These are phyloP conservation scores for Trachemys scripta DNA, from an alignment of 2,113 vertebrate genomes.

Conservation along the genomic window DNA sequence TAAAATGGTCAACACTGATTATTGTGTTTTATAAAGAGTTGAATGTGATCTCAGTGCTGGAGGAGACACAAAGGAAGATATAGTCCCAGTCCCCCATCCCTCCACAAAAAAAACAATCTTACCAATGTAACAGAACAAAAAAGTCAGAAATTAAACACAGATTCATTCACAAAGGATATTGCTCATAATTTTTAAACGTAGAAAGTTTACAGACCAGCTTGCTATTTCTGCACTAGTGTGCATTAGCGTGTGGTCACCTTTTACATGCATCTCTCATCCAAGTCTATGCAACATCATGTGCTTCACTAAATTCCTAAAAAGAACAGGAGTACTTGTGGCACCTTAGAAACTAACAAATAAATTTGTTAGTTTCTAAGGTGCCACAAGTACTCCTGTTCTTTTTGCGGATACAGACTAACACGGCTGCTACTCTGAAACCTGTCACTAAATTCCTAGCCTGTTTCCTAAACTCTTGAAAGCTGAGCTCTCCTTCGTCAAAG, in stretches of 20 bases:
- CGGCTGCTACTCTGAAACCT: no score
- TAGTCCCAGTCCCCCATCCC: background rate
- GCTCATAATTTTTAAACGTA: background rate
- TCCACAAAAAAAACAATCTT: background rate
- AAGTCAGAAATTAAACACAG: background rate
- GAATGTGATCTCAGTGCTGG: background rate
- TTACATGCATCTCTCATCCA: background rate
- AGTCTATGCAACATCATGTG: background rate
- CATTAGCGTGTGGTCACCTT: background rate
- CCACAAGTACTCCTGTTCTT: no score
- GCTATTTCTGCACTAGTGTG: background rate
- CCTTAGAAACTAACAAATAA: no score
- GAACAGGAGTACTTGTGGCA: no score
- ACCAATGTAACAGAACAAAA: background rate
- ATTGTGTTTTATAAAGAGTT: background rate
- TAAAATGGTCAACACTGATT: background rate
- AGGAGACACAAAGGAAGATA: background rate
- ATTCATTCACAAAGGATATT: background rate
- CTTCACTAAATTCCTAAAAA: background rate
- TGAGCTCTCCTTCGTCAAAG: background rate
- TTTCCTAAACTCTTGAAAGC: background rate
- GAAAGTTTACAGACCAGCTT: background rate
- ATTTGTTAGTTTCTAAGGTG: no score
- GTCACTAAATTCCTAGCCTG: background rate
- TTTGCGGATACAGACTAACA: no score